These are phyloP conservation scores for Noctua janthe DNA, from an alignment of 2,888 invertebrate genomes.

Conservation along the genomic window DNA sequence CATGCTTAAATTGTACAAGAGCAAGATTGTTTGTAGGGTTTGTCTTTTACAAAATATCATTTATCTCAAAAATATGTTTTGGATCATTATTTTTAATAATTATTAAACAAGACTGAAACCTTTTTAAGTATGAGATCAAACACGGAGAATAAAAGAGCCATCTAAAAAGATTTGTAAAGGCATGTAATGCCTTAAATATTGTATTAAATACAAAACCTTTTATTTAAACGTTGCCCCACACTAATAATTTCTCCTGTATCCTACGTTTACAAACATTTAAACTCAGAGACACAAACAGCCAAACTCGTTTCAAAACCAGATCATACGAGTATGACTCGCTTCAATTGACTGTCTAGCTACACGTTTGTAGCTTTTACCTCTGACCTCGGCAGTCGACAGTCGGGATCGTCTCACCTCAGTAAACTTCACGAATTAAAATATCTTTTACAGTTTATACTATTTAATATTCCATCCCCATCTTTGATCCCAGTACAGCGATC, in stretches of 20 bases:
- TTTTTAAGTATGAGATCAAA: not conserved
- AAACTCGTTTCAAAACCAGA: not conserved
- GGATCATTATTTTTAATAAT: constrained; percentile 2
- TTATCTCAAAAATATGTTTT: not conserved
- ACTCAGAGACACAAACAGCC: not conserved
- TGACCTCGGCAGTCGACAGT: not conserved
- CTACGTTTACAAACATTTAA: too few relatives aligned
- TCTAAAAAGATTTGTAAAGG: not conserved
- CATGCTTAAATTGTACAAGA: not conserved
- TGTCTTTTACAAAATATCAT: not conserved
- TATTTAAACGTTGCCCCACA: too few relatives aligned
- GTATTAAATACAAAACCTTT: not conserved
- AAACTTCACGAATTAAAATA: constrained; percentile 29
- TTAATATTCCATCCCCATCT: constrained; percentile 40
- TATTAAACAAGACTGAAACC: not conserved
- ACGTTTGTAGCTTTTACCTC: not conserved
- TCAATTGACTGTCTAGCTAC: not conserved
- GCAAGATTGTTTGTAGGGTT: not conserved
- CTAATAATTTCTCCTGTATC: too few relatives aligned
- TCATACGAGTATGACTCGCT: not conserved
- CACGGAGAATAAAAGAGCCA: too few relatives aligned
- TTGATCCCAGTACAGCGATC: constrained; percentile 21
- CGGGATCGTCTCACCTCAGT: not conserved
- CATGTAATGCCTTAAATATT: not conserved
- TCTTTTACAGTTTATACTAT: constrained; percentile 29